These are phyloP conservation scores for Folsomia manolachei DNA, from an alignment of 2,888 invertebrate species.

Conservation along the genomic window DNA sequence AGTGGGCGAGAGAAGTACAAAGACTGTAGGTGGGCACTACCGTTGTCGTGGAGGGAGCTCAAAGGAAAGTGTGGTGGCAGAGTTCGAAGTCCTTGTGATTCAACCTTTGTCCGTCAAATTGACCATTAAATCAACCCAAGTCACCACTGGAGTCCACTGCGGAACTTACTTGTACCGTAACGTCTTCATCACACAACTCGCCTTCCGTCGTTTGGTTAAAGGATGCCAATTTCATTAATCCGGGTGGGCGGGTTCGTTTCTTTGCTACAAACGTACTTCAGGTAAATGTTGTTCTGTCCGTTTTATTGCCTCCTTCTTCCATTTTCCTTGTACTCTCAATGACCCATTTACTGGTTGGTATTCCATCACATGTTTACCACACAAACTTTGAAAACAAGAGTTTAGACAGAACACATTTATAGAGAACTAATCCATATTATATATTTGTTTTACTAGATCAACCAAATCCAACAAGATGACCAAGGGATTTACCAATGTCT, in stretches of 20 bases:
- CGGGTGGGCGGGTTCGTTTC: conserved; percentile 46
- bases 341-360: too few relatives aligned
- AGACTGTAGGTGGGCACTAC: conserved; percentile 42
- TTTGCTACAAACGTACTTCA: conserved; percentile 46
- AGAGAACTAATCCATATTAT: conserved; percentile 3
- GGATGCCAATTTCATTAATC: conserved; percentile 47
- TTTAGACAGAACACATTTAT: neutral
- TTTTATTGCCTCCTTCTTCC: neutral
- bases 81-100: conserved; percentile 46
- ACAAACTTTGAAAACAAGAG: too few relatives aligned
- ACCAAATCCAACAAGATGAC: conserved; percentile 47
- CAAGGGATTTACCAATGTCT: conserved; percentile 48
- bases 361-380: too few relatives aligned
- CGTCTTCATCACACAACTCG: conserved; percentile 36
- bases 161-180: conserved; percentile 40
- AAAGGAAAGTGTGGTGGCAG: conserved; percentile 33
- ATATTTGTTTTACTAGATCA: conserved; percentile 36
- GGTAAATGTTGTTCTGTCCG: conserved; percentile 26
- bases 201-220: conserved; percentile 72
- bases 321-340: too few relatives aligned
- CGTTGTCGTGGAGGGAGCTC: conserved; percentile 33
- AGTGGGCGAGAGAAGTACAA: conserved; percentile 38
- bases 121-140: conserved; percentile 44
- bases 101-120: conserved; percentile 41
- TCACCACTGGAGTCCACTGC: conserved; percentile 43